Evolutionary conservation across 2,797 vertebrate genomes (phyloP).

Genomic region (Melanotaenia pygmaea): DNA sequence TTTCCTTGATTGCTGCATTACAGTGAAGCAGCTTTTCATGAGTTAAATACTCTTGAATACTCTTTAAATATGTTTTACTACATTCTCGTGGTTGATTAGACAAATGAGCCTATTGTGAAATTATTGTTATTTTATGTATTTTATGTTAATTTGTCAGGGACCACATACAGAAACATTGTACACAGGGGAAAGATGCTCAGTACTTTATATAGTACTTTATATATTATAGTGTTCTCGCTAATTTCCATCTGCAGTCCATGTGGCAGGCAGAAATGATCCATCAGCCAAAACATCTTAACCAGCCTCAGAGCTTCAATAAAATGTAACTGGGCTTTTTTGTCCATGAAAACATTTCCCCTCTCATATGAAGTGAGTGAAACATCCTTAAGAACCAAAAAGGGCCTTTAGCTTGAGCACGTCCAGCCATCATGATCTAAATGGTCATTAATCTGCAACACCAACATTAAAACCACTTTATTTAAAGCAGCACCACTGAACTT

Average conservation of each 20-base stretch:
- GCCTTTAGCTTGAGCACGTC: background rate
- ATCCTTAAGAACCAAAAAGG: background rate
- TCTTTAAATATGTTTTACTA: background rate
- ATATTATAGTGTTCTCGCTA: too few relatives aligned
- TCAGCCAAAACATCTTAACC: too few relatives aligned
- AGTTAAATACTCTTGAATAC: too few relatives aligned
- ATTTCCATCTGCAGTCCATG: too few relatives aligned
- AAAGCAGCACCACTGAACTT: too few relatives aligned
- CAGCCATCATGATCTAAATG: background rate
- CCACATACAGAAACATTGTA: too few relatives aligned
- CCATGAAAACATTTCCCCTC: background rate
- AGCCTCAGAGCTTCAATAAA: background rate
- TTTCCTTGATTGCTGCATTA: constrained; percentile 12
- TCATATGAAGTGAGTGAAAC: background rate
- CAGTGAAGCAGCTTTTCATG: constrained; percentile 1
- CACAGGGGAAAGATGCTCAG: too few relatives aligned
- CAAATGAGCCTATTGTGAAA: too few relatives aligned
- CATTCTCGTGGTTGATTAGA: background rate
- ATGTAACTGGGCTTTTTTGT: background rate
- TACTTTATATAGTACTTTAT: too few relatives aligned
- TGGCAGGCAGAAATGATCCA: too few relatives aligned
- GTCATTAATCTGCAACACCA: background rate
- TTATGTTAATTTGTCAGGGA: too few relatives aligned
- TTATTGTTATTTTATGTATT: too few relatives aligned
- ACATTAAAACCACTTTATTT: background rate